A percentile compares a stretch with the other conserved stretches of the same genome.
phyloP scores from a whole-genome alignment of 1,140 invertebrate genomes.

The Stegodyphus dumicola region DNA sequence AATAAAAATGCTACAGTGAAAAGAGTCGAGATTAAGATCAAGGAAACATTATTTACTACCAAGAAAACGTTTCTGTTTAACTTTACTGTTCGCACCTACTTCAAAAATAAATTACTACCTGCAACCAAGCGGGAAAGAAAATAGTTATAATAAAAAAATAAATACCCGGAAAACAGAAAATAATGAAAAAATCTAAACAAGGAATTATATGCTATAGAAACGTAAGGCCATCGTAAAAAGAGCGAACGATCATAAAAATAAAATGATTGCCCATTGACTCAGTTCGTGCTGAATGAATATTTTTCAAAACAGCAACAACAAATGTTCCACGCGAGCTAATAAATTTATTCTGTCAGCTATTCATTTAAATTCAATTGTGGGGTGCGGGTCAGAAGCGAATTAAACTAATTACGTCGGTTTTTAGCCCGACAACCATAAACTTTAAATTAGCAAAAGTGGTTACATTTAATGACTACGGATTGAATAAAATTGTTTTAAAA shows the following conservation, averaged over 20 bases:
- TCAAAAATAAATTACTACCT: conserved; percentile 25
- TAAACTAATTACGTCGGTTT: conserved; percentile 59
- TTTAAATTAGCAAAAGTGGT: conserved; percentile 61
- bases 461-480: conserved; percentile 59
- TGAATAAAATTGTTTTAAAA: conserved; percentile 59
- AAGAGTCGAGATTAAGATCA: too few species aligned
- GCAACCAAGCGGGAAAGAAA: conserved; percentile 34
- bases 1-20: too few species aligned
- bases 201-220: conserved; percentile 37
- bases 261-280: conserved; percentile 55
- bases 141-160: not conserved
- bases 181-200: conserved; percentile 21
- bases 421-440: conserved; percentile 59
- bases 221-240: conserved; percentile 35
- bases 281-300: conserved; percentile 55
- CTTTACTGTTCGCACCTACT: not conserved
- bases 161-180: too few species aligned
- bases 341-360: conserved; percentile 56
- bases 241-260: conserved; percentile 55
- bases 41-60: too few species aligned
- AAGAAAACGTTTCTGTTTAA: too few species aligned
- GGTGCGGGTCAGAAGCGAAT: conserved; percentile 37
- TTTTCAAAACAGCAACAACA: conserved; percentile 49
- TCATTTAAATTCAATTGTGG: conserved; percentile 61
- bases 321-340: conserved; percentile 48